A percentile compares a stretch with the other conserved stretches of the same genome.
Conservation (phyloP, 2,888 invertebrate species). For the Eupeodes latifasciatus region DNA sequence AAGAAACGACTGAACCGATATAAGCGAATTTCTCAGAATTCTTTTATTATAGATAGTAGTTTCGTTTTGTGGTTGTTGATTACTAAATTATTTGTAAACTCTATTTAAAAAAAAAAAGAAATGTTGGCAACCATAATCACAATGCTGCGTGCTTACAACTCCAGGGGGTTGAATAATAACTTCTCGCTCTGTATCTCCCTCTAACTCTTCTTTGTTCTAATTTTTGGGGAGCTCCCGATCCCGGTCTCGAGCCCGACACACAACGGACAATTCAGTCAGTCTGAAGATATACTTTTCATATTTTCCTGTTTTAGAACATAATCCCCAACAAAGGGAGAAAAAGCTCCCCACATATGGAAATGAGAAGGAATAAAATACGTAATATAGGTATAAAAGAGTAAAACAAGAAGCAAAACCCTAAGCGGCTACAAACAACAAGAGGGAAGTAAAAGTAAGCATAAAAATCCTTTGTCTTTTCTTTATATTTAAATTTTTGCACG, state of each 20-base stretch:
- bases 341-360: not conserved
- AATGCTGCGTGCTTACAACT: conserved; percentile 10
- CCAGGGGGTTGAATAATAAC: conserved; percentile 10
- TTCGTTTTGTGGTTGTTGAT: no score
- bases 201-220: not conserved
- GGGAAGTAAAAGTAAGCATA: conserved; percentile 11
- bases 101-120: no score
- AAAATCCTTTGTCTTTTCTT: conserved; percentile 61
- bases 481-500: conserved; percentile 69
- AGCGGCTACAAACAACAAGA: not conserved
- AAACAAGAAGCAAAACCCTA: not conserved
- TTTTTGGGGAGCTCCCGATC: conserved; percentile 30
- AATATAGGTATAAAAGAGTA: not conserved
- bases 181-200: conserved; percentile 9
- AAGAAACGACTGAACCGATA: no score
- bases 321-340: conserved; percentile 8
- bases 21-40: no score
- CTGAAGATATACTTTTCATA: conserved; percentile 32
- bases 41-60: no score
- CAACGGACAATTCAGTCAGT: not conserved
- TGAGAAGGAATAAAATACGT: not conserved
- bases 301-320: conserved; percentile 20
- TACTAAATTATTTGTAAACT: no score
- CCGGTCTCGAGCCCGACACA: not conserved
- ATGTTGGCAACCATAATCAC: not conserved